Evolutionary conservation across 2,888 invertebrate genomes (phyloP).

Genomic region (Orthosia incerta): DNA sequence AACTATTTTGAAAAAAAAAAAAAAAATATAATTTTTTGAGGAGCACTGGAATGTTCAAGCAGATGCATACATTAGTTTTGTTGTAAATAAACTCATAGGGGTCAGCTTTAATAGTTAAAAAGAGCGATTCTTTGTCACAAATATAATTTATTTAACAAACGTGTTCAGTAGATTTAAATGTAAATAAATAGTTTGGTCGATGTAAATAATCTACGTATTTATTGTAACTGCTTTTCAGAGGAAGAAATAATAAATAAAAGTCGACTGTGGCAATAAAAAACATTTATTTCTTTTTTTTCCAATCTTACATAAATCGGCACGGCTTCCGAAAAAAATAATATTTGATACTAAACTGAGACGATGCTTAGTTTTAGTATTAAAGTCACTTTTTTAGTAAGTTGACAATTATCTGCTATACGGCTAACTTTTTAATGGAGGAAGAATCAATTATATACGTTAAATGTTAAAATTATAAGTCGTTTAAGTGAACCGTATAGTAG

Average conservation of each 20-base stretch:
- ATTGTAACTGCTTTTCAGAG: conserved; percentile 81
- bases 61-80: conserved; percentile 50
- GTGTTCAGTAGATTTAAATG: conserved; percentile 83
- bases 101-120: conserved; percentile 84
- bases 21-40: too few relatives aligned
- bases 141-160: conserved; percentile 69
- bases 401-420: conserved; percentile 42
- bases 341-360: conserved; percentile 58
- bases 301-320: conserved; percentile 66
- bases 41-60: conserved; percentile 27
- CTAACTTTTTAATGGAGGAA: conserved; percentile 28
- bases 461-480: conserved; percentile 30
- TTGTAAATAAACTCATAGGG: conserved; percentile 75
- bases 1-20: too few relatives aligned
- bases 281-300: conserved; percentile 81
- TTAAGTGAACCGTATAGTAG: conserved; percentile 53
- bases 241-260: conserved; percentile 87
- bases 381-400: conserved; percentile 61
- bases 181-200: conserved; percentile 71
- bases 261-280: conserved; percentile 87
- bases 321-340: conserved; percentile 59
- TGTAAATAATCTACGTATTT: conserved; percentile 80
- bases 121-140: conserved; percentile 70
- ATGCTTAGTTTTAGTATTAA: conserved; percentile 55
- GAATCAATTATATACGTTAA: conserved; percentile 18